A percentile compares a stretch with the other conserved stretches of the same genome.
Evolutionary conservation across 2,797 vertebrate species (phyloP).

Genomic region (Pseudochaenichthys georgianus): DNA sequence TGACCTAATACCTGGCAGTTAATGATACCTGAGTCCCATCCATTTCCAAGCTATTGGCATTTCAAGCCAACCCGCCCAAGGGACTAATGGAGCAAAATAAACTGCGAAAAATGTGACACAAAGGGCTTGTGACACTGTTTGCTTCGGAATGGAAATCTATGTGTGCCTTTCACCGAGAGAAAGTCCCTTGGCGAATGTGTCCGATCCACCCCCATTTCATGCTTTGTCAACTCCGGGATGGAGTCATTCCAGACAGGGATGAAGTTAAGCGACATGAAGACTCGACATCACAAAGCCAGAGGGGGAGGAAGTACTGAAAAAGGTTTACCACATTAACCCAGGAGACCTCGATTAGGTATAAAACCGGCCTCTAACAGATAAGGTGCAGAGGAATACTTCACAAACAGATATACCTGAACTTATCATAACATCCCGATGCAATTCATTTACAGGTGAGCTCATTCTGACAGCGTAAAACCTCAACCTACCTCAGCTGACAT

Average conservation of each 20-base stretch:
- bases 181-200: slow-evolving; percentile 58
- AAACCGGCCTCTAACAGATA: slow-evolving; percentile 30
- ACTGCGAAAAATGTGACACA: slow-evolving; percentile 55
- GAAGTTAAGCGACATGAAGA: slow-evolving; percentile 50
- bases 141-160: slow-evolving; percentile 62
- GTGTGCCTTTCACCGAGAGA: slow-evolving; percentile 49
- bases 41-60: slow-evolving; percentile 63
- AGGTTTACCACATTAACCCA: slow-evolving; percentile 66
- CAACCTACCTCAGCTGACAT: slow-evolving; percentile 33
- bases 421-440: not conserved
- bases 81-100: slow-evolving; percentile 64
- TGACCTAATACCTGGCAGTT: slow-evolving; percentile 14
- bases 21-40: slow-evolving; percentile 32
- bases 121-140: slow-evolving; percentile 58
- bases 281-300: slow-evolving; percentile 51
- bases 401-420: slow-evolving; percentile 6
- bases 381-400: slow-evolving; percentile 7
- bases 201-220: slow-evolving; percentile 73
- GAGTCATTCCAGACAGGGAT: slow-evolving; percentile 71
- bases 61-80: slow-evolving; percentile 20
- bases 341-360: slow-evolving; percentile 68
- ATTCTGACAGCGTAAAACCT: slow-evolving; percentile 14
- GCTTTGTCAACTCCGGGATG: slow-evolving; percentile 79
- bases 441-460: slow-evolving; percentile 39
- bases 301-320: slow-evolving; percentile 43